These are phyloP conservation scores for Sipunculus nudus DNA, from an alignment of 2,888 invertebrate species.

Conservation along the genomic window DNA sequence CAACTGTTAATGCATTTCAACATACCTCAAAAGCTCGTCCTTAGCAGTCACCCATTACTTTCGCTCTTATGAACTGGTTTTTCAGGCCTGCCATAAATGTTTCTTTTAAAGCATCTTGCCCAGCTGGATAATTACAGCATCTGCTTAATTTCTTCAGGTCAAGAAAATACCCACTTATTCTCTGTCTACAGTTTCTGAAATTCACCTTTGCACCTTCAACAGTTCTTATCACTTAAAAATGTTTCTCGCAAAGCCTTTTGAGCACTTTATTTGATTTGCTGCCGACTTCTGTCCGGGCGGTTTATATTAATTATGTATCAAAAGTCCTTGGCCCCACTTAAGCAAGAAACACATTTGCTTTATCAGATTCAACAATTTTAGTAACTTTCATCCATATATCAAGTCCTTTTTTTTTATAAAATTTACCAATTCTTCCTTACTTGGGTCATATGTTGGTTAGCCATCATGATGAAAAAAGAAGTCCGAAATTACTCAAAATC, in stretches of 20 bases:
- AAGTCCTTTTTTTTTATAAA: slow-evolving; percentile 1
- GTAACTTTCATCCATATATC: slow-evolving; percentile 5
- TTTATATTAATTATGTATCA: neutral
- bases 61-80: neutral
- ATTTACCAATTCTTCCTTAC: slow-evolving; percentile 9
- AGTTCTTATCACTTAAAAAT: neutral
- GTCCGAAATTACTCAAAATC: too few species aligned
- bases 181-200: neutral
- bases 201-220: neutral
- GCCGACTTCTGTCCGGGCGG: neutral
- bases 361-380: neutral
- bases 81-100: neutral
- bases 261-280: too few species aligned
- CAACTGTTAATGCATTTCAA: neutral
- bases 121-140: neutral
- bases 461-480: too few species aligned
- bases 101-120: neutral
- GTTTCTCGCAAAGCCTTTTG: too few species aligned
- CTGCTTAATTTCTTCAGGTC: neutral
- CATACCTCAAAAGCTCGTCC: neutral
- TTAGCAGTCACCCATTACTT: neutral
- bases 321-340: neutral
- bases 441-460: neutral
- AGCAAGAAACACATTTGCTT: slow-evolving; percentile 4
- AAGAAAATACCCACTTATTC: neutral